Base-by-base conservation (phyloP, 2,888 invertebrate species). In the Dasypogon diadema region DNA sequence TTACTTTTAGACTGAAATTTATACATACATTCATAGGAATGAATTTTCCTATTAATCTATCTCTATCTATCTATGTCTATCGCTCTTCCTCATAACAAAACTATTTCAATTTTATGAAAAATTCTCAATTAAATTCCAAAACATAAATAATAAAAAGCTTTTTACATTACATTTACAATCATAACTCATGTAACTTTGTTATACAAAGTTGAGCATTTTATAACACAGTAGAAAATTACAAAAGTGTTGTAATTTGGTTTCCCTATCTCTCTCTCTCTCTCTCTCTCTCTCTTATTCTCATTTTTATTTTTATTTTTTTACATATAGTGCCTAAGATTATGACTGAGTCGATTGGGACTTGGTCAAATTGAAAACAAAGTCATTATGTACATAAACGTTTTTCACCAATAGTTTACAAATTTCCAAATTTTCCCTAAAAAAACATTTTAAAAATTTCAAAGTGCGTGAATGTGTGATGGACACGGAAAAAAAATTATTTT, bases 281-380 rank as follows among this genome's bases (percentile, higher is more conserved):
- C 8, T 42, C 42, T 48, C 12, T 12, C 8, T 30, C 30, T 30
- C 30, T 30, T 30, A n/a, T n/a, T n/a, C 8, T 8, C 8, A 30
- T 30, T 30, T 30, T 58, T 24, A 2, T 16, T 24, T 58, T 58
- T 6, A 24, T 6, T 48, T 48, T 14, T 37, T 22, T 63, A 21
- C 42, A 21, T 63, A 63, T 34, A 63, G 63, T 63, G 63, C 63
- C 63, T 63, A 37, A 63, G 34, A 63, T 37, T 30, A 42, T 63
- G 21, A 48, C 48, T 48, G 48, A 48, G 12, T 48, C 5, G 12
- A 48, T 48, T 37, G 37, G 37, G 10, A n/a, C n/a, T 30, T 8
- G 8, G 30, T 30, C 30, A 30, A 30, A 8, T 30, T 30, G 8
- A 30, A 30, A 30, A 30, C n/a, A n/a, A n/a, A n/a, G n/a, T n/a